phyloP scores from a whole-genome alignment of 2,888 invertebrate genomes.

The Megastigmus dorsalis region DNA sequence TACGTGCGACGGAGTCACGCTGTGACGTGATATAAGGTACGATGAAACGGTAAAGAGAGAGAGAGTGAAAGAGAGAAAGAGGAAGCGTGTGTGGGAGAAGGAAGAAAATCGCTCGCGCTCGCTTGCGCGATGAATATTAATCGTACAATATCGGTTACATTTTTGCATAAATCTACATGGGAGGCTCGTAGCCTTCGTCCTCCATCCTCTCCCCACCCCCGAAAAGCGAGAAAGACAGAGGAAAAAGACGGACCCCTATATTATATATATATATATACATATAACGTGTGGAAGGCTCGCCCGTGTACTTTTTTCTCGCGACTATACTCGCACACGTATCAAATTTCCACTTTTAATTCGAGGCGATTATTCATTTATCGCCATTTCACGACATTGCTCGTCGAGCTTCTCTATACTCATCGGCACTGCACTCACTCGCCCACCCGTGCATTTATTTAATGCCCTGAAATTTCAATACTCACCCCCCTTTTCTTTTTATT shows the following conservation, averaged over 20 bases:
- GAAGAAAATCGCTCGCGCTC: conserved; percentile 50
- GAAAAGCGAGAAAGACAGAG: conserved; percentile 14
- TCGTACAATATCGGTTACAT: conserved; percentile 66
- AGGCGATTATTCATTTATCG: conserved; percentile 41
- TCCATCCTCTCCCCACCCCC: too few species aligned
- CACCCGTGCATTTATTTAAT: too few species aligned
- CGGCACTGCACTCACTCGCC: too few species aligned
- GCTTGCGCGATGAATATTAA: conserved; percentile 65
- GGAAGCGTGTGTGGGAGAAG: conserved; percentile 5
- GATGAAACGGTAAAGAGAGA: conserved; percentile 7
- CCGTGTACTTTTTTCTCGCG: neutral
- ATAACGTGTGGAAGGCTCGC: too few species aligned
- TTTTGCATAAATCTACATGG: conserved; percentile 67
- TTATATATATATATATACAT: neutral
- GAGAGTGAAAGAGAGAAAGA: conserved; percentile 17
- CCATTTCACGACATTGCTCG: too few species aligned
- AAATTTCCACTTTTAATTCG: conserved; percentile 38
- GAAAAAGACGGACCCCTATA: neutral
- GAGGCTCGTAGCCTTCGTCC: too few species aligned
- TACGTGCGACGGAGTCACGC: conserved; percentile 28
- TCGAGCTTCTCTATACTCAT: too few species aligned
- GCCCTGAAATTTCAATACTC: too few species aligned
- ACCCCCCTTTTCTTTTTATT: too few species aligned
- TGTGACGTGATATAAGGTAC: neutral
- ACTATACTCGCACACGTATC: neutral